phyloP scores from a whole-genome alignment of 2,113 vertebrate genomes.

The Falco punctatus region DNA sequence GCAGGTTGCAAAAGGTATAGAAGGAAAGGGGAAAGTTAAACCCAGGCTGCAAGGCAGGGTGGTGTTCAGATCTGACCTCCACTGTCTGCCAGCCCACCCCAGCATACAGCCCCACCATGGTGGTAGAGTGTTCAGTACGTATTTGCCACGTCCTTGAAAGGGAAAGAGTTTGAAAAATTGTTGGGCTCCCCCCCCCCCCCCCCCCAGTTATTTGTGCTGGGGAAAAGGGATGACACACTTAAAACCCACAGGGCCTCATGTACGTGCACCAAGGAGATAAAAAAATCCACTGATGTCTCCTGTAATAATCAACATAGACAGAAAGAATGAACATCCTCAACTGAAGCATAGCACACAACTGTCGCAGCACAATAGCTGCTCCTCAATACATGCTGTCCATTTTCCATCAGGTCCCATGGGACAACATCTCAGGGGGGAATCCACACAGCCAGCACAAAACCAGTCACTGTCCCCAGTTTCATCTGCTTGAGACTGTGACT shows the following conservation, averaged over 20 bases:
- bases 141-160: background rate
- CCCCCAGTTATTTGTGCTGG: background rate
- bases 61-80: background rate
- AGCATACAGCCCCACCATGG: fast-evolving
- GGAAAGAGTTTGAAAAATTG: background rate
- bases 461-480: background rate
- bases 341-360: background rate
- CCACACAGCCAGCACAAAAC: background rate
- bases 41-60: background rate
- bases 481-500: background rate
- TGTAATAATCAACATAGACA: background rate
- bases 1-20: background rate
- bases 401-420: background rate
- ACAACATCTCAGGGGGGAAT: background rate
- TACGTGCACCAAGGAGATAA: background rate
- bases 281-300: background rate
- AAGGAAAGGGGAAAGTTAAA: background rate
- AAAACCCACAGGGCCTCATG: background rate
- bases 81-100: background rate
- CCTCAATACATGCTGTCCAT: background rate
- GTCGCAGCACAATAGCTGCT: background rate
- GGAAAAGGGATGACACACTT: background rate
- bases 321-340: background rate
- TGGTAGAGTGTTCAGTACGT: background rate
- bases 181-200: no score